Percentiles rank a stretch among this genome's conserved stretches.
phyloP scores from a whole-genome alignment of 2,113 vertebrate species.

The Pimephales promelas region DNA sequence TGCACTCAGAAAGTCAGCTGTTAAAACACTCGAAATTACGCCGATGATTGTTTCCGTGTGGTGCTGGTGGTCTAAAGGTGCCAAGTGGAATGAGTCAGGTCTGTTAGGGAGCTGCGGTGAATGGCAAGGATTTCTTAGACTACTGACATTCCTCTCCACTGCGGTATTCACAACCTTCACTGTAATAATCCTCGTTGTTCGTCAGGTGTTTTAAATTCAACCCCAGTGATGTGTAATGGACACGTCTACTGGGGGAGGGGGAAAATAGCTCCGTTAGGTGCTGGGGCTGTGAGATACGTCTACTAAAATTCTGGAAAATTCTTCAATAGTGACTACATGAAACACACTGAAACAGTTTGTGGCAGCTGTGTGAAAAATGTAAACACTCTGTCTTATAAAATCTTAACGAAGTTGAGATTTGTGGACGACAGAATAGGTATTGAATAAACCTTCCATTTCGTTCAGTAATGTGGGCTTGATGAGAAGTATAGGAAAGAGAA shows the following conservation, averaged over 20 bases:
- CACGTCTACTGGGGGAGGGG: constrained; percentile 6
- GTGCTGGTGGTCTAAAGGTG: constrained; percentile 65
- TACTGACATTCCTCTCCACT: constrained; percentile 61
- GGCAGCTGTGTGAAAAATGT: constrained; percentile 38
- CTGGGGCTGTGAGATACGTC: not conserved
- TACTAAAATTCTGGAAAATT: constrained; percentile 27
- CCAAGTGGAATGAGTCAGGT: constrained; percentile 62
- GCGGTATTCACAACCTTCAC: constrained; percentile 22
- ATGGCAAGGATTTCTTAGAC: constrained; percentile 61
- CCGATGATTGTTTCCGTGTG: constrained; percentile 70
- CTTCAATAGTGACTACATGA: constrained; percentile 29
- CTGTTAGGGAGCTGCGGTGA: constrained; percentile 55
- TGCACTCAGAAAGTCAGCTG: constrained; percentile 64
- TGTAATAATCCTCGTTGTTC: constrained; percentile 40
- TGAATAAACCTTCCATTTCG: not conserved
- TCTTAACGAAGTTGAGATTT: constrained; percentile 24
- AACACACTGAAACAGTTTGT: constrained; percentile 6
- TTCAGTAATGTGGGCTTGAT: not conserved
- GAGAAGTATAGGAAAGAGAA: not conserved
- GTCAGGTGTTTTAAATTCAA: constrained; percentile 51
- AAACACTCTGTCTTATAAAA: constrained; percentile 28
- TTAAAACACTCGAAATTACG: constrained; percentile 70
- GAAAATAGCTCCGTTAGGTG: not conserved
- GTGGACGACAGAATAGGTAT: constrained; percentile 21
- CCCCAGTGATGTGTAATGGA: constrained; percentile 47